phyloP scores from a whole-genome alignment of 2,888 invertebrate genomes.

The Buathra laborator region DNA sequence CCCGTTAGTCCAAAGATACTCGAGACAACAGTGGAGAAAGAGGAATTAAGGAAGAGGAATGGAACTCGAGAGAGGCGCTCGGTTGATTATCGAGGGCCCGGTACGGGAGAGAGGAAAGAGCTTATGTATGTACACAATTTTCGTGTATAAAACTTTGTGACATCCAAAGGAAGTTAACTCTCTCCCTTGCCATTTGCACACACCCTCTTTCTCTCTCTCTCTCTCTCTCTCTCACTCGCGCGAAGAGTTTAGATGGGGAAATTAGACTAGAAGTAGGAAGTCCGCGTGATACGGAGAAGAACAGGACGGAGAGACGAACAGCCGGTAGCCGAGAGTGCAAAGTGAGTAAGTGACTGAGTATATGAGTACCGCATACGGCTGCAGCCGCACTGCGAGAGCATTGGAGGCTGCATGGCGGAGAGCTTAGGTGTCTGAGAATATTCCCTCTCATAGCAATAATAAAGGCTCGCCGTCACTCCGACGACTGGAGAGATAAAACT shows the following conservation, averaged over 20 bases:
- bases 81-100: background rate
- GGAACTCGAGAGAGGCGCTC: background rate
- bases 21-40: conserved; percentile 14
- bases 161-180: conserved; percentile 18
- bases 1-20: conserved; percentile 20
- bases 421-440: conserved; percentile 55
- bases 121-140: conserved; percentile 11
- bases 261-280: conserved; percentile 50
- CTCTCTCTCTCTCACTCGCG: too few species aligned
- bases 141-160: conserved; percentile 31
- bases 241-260: conserved; percentile 45
- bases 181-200: too few species aligned
- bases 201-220: background rate
- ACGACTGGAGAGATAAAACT: conserved; percentile 61
- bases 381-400: background rate
- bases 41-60: background rate
- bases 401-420: background rate
- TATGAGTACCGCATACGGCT: conserved; percentile 8
- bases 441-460: conserved; percentile 55
- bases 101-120: background rate
- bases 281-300: background rate
- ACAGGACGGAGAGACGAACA: background rate
- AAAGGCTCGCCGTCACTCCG: conserved; percentile 65
- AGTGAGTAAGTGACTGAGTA: conserved; percentile 45
- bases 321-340: conserved; percentile 5